These are phyloP conservation scores for Sitodiplosis mosellana DNA, from an alignment of 1,140 invertebrate species.

Conservation along the genomic window DNA sequence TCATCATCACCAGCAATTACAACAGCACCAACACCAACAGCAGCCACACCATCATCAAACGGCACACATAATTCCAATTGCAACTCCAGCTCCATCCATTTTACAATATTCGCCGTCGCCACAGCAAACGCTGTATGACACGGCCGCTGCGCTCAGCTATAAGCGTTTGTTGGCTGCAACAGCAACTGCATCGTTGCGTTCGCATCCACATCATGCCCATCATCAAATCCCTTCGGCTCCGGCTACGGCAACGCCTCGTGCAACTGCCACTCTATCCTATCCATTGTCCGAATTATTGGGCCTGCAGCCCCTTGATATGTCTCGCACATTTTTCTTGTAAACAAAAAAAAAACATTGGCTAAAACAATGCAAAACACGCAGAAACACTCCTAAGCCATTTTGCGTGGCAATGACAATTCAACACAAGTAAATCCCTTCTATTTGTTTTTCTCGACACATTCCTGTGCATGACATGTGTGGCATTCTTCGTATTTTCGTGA, in stretches of 20 bases:
- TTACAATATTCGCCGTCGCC: slow-evolving; percentile 17
- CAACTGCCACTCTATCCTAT: slow-evolving; percentile 32
- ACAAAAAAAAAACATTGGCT: background rate
- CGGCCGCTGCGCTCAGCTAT: slow-evolving; percentile 20
- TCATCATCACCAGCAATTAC: slow-evolving; percentile 11
- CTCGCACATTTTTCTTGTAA: background rate
- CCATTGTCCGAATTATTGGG: slow-evolving; percentile 47
- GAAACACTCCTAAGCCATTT: too few relatives aligned
- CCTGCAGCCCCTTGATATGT: slow-evolving; percentile 41
- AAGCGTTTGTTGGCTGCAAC: slow-evolving; percentile 22
- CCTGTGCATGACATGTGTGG: too few relatives aligned
- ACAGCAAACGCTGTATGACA: slow-evolving; percentile 15
- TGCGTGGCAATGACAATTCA: too few relatives aligned
- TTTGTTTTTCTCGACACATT: background rate
- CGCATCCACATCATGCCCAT: slow-evolving; percentile 6
- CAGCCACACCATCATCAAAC: slow-evolving; percentile 10
- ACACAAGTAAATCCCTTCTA: too few relatives aligned
- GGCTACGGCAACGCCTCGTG: background rate
- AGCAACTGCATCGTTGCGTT: slow-evolving; percentile 15
- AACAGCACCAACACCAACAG: slow-evolving; percentile 3
- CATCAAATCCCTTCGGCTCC: background rate
- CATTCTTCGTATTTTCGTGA: too few relatives aligned
- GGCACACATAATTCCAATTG: slow-evolving; percentile 1
- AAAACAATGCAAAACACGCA: background rate
- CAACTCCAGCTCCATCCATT: slow-evolving; percentile 9